Evolutionary conservation across 2,113 vertebrate genomes (phyloP).

Genomic region (Psettodes erumei): DNA sequence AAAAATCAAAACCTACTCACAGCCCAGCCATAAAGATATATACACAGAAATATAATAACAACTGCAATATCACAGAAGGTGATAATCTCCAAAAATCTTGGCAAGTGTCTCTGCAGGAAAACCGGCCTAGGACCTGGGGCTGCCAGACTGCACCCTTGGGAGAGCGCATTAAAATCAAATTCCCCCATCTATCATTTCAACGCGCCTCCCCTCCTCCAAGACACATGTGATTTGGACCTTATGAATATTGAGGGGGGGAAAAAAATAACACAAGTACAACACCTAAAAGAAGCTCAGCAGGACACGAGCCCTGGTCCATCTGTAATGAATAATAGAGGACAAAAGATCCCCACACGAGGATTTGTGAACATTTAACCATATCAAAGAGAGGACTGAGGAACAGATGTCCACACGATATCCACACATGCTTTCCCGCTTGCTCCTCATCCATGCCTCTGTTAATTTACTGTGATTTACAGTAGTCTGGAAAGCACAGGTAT

Average conservation of each 20-base stretch:
- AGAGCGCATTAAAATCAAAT: conserved; percentile 70
- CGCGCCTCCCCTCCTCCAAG: conserved; percentile 43
- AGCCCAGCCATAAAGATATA: conserved; percentile 1
- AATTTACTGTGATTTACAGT: conserved; percentile 16
- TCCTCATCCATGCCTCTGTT: conserved; percentile 20
- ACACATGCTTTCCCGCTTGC: conserved; percentile 12
- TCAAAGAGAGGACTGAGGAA: conserved; percentile 66
- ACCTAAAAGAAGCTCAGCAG: conserved; percentile 36
- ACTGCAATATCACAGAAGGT: background rate
- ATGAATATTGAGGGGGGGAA: conserved; percentile 29
- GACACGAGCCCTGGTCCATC: conserved; percentile 23
- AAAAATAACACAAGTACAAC: conserved; percentile 10
- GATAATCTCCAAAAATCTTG: conserved; percentile 11
- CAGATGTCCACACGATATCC: conserved; percentile 57
- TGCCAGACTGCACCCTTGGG: conserved; percentile 59
- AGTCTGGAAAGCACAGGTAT: background rate
- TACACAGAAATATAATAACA: background rate
- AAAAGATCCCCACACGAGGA: conserved; percentile 41
- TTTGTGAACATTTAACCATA: conserved; percentile 59
- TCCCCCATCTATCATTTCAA: conserved; percentile 62
- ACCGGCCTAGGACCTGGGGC: conserved; percentile 26
- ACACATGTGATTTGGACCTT: conserved; percentile 24
- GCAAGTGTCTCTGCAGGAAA: conserved; percentile 22
- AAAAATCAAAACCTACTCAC: background rate
- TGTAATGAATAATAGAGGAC: conserved; percentile 49